A percentile compares a stretch with the other conserved stretches of the same genome.
These are phyloP conservation scores for Chinchilla lanigera DNA, from an alignment of 2,113 vertebrate genomes.

Conservation along the genomic window DNA sequence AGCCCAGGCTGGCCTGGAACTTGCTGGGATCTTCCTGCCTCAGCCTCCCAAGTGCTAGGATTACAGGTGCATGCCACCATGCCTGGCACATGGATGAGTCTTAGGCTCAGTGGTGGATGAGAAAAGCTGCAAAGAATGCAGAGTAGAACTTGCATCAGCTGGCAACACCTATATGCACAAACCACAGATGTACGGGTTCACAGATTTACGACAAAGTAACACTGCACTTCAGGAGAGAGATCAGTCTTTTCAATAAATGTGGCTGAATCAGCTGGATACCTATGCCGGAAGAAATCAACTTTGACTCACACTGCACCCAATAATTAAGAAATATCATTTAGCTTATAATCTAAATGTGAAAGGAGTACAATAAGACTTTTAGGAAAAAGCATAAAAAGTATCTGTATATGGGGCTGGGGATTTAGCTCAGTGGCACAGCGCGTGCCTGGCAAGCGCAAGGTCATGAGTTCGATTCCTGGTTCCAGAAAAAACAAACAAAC, in stretches of 20 bases:
- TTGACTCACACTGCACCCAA: neutral
- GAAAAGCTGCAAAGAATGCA: neutral
- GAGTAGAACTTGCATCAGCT: neutral
- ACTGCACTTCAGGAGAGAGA: neutral
- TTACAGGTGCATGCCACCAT: too few species aligned
- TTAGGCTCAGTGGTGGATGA: neutral
- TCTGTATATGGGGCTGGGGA: too few species aligned
- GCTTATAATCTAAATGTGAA: slow-evolving; percentile 18
- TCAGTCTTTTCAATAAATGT: slow-evolving; percentile 1
- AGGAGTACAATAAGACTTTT: neutral
- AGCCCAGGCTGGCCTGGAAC: neutral
- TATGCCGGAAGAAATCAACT: neutral
- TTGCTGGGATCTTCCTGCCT: too few species aligned
- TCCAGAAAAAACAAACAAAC: too few species aligned
- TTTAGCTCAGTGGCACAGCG: too few species aligned
- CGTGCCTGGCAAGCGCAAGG: too few species aligned
- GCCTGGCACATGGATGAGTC: neutral
- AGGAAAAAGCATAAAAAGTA: slow-evolving; percentile 32
- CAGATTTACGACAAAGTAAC: neutral
- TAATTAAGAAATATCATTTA: neutral
- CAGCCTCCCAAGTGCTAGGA: too few species aligned
- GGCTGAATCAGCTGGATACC: neutral
- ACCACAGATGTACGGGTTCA: neutral
- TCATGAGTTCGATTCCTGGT: too few species aligned
- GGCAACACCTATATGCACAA: neutral